Evolutionary conservation across 2,113 vertebrate species (phyloP).

Genomic region (Tachycineta bicolor): DNA sequence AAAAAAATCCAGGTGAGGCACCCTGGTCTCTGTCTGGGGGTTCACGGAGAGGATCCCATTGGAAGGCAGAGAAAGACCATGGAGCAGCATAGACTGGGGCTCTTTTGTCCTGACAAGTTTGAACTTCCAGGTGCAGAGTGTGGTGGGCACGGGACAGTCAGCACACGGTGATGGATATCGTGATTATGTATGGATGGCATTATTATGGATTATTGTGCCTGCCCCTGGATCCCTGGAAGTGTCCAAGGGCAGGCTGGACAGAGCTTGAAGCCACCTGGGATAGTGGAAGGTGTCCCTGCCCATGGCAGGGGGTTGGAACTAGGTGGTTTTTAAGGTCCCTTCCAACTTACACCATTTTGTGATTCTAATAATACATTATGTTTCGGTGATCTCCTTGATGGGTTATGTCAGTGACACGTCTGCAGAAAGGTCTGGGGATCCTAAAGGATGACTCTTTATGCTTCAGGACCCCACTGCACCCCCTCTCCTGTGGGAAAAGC

Average conservation of each 20-base stretch:
- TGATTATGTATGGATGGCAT: too few relatives aligned
- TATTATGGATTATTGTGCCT: not conserved
- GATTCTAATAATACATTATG: not conserved
- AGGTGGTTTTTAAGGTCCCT: not conserved
- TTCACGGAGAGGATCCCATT: not conserved
- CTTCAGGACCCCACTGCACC: not conserved
- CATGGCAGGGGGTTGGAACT: not conserved
- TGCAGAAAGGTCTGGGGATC: not conserved
- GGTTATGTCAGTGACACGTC: not conserved
- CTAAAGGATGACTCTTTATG: not conserved
- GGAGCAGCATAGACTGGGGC: not conserved
- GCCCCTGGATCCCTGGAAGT: not conserved
- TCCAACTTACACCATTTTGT: not conserved
- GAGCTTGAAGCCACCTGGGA: not conserved
- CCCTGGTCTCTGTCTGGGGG: not conserved
- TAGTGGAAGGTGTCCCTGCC: not conserved
- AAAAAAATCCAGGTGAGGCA: not conserved
- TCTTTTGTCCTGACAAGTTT: not conserved
- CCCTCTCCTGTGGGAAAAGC: not conserved
- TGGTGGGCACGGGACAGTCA: not conserved
- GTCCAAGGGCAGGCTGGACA: not conserved
- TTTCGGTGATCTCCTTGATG: not conserved
- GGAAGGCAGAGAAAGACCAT: not conserved
- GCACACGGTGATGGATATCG: accelerated
- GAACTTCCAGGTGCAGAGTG: not conserved